Conservation (phyloP, 2,113 vertebrate genomes). For the Syrrhaptes paradoxus region DNA sequence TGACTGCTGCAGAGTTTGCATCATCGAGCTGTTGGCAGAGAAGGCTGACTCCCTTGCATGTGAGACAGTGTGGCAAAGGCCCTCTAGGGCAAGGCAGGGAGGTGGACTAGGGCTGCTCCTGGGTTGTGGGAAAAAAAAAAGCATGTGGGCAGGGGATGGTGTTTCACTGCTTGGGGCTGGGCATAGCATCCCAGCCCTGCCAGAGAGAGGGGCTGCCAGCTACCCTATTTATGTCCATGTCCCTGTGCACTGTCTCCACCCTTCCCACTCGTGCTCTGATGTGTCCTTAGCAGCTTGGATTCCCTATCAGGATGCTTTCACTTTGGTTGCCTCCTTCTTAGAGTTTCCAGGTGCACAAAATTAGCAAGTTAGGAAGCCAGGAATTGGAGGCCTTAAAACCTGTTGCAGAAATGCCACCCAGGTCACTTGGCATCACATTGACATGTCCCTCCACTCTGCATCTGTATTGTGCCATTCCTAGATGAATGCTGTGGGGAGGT, state of each 20-base stretch:
- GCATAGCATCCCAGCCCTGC: neutral
- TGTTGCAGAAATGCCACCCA: neutral
- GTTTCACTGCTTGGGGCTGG: neutral
- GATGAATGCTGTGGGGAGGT: neutral
- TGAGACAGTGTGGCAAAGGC: neutral
- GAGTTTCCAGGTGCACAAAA: neutral
- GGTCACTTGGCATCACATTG: neutral
- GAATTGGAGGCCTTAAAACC: neutral
- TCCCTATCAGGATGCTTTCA: neutral
- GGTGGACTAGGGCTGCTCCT: neutral
- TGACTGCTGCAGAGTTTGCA: neutral
- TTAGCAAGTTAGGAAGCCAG: neutral
- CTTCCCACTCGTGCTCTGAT: neutral
- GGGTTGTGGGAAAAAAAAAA: neutral
- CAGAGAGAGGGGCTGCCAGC: neutral
- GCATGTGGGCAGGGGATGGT: neutral
- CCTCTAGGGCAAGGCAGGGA: neutral
- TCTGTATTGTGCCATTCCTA: neutral
- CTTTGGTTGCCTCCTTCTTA: neutral
- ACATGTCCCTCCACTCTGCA: neutral
- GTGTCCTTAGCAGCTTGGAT: neutral
- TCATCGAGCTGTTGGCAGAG: neutral
- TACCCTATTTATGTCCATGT: neutral
- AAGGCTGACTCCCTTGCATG: neutral
- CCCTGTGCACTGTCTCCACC: neutral